A percentile compares a stretch with the other conserved stretches of the same genome.
Conservation (phyloP, 2,113 vertebrate species). For the Cettia cetti region DNA sequence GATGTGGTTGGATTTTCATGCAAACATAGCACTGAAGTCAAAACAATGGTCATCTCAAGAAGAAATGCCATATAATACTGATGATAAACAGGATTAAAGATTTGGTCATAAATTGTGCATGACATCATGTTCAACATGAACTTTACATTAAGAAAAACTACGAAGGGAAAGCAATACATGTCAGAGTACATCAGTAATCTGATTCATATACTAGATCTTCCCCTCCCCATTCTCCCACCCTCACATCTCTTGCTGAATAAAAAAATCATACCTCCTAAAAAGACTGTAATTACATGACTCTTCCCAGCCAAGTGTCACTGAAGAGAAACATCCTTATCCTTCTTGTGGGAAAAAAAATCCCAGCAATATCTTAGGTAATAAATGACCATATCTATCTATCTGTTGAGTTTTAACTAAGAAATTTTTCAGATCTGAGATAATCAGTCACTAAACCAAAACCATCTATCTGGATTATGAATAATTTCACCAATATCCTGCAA, state of each 20-base stretch:
- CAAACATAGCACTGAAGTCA: not conserved
- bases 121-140: not conserved
- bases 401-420: not conserved
- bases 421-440: not conserved
- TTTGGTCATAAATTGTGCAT: not conserved
- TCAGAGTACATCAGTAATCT: not conserved
- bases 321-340: not conserved
- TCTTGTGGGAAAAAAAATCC: not conserved
- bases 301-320: not conserved
- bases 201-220: not conserved
- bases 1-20: not conserved
- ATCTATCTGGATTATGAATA: not conserved
- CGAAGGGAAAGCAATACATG: not conserved
- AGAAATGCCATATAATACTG: not conserved
- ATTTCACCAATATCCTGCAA: not conserved
- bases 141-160: not conserved
- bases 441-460: not conserved
- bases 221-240: not conserved
- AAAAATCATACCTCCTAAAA: not conserved
- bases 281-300: not conserved
- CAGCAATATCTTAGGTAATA: not conserved
- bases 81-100: not conserved
- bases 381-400: not conserved
- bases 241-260: not conserved
- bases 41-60: not conserved